Evolutionary conservation across 2,113 vertebrate genomes (phyloP), one percentile per base, ranked within the genome.

Genomic region (Sakesphorus luctuosus): DNA sequence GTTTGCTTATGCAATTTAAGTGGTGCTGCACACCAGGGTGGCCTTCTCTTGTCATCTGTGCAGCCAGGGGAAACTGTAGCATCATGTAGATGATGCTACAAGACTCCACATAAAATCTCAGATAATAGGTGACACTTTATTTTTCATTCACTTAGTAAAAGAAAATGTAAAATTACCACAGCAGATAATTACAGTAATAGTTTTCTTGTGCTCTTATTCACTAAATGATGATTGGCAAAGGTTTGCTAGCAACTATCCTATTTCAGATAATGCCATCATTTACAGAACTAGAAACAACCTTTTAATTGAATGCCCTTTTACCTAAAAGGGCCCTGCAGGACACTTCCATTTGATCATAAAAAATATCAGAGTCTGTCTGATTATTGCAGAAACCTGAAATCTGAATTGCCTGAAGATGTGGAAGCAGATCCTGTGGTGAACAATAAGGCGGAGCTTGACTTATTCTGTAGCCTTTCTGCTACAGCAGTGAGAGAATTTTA

Each of bases 91-190:
- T 2, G 1, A 40, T 53, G 20, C 63, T 72, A 40, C 46, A 49
- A 86, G 58, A 38, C 18, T 65, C 47, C 67, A 23, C 36, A 87
- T 81, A 52, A 67, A 86, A 84, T 52, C 55, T 87, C 24, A 56
- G 50, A 47, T 77, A 81, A 77, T 77, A 65, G 33, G 43, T 46
- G 53, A 67, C 72, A 79, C 53, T 88, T 76, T 56, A 83, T 80
- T 86, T 94, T 94, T 66, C 50, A 43, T 84, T 87, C 35, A 38
- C 25, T 71, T 78, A 82, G 35, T 33, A 33, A 61, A 80, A 93
- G 31, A 66, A 87, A 78, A 84, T 44, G 17, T 36, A 31, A 74
- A 84, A 93, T 82, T 87, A 40, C 50, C 47, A 29, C 17, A 46
- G 71, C 66, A 82, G 78, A 50, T 88, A 82, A 94, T 92, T 79